A percentile compares a stretch with the other conserved stretches of the same genome.
phyloP scores from a whole-genome alignment of 2,888 invertebrate species.

The Orchesella flavescens region DNA sequence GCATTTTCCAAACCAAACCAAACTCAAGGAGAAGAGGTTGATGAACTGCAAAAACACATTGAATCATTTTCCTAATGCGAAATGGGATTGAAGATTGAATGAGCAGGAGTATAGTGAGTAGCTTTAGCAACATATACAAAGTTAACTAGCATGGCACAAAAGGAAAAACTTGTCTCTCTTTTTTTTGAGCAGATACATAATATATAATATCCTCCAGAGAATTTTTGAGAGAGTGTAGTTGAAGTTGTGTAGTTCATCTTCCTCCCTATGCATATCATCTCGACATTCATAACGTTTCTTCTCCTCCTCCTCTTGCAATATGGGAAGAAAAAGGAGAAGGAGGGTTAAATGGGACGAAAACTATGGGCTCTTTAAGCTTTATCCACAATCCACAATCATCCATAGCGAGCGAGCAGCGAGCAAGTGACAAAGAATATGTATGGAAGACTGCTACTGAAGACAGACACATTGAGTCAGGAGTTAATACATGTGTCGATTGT shows the following conservation, averaged over 20 bases:
- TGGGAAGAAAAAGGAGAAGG: neutral
- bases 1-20: too few species aligned
- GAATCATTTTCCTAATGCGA: slow-evolving; percentile 12
- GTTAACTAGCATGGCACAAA: neutral
- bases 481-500: slow-evolving; percentile 22
- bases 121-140: too few species aligned
- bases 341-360: neutral
- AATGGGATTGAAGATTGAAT: slow-evolving; percentile 8
- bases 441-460: neutral
- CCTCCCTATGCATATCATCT: too few species aligned
- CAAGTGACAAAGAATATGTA: neutral
- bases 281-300: too few species aligned
- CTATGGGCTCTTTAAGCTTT: neutral
- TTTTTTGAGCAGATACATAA: too few species aligned
- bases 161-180: neutral
- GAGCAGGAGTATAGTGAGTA: neutral
- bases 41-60: slow-evolving; percentile 34
- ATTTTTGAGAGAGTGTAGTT: too few species aligned
- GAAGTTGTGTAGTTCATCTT: too few species aligned
- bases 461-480: neutral
- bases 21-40: slow-evolving; percentile 28
- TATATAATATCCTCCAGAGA: slow-evolving; percentile 3
- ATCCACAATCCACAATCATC: neutral
- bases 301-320: too few species aligned
- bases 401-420: too few species aligned